These are phyloP conservation scores for Yponomeuta cagnagella DNA, from an alignment of 2,888 invertebrate species.

Conservation along the genomic window DNA sequence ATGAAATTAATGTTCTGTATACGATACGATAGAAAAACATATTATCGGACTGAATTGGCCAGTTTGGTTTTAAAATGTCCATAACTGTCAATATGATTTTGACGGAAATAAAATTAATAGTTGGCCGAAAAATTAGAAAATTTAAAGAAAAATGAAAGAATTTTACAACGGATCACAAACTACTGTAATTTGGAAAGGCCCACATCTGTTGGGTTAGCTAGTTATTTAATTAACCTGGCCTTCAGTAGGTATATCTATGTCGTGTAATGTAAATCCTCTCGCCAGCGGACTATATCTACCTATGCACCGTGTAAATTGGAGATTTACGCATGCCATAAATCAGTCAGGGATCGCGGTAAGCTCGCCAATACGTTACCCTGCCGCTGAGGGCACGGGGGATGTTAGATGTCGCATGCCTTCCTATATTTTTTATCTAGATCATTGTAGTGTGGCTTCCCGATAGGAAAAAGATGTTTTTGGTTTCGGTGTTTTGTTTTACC, in stretches of 20 bases:
- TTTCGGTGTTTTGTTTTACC: background rate
- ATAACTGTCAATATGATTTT: no score
- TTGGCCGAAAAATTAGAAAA: no score
- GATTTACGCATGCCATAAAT: conserved; percentile 69
- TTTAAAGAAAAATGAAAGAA: no score
- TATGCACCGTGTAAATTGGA: conserved; percentile 63
- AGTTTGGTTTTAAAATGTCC: no score
- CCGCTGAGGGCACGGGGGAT: conserved; percentile 43
- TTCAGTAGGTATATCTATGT: background rate
- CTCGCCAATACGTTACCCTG: conserved; percentile 59
- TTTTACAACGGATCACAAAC: no score
- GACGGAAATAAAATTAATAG: no score
- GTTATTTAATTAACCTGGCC: no score
- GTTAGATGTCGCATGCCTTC: conserved; percentile 19
- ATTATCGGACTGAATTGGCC: no score
- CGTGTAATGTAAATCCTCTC: background rate
- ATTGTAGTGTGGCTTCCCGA: background rate
- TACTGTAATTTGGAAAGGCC: no score
- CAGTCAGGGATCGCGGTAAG: conserved; percentile 66
- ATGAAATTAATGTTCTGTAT: no score
- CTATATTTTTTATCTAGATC: conserved; percentile 3
- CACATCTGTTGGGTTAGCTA: no score
- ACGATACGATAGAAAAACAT: no score
- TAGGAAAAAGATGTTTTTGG: background rate
- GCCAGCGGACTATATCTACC: background rate